Conservation (phyloP, 2,797 vertebrate species). For the Champsocephalus gunnari region DNA sequence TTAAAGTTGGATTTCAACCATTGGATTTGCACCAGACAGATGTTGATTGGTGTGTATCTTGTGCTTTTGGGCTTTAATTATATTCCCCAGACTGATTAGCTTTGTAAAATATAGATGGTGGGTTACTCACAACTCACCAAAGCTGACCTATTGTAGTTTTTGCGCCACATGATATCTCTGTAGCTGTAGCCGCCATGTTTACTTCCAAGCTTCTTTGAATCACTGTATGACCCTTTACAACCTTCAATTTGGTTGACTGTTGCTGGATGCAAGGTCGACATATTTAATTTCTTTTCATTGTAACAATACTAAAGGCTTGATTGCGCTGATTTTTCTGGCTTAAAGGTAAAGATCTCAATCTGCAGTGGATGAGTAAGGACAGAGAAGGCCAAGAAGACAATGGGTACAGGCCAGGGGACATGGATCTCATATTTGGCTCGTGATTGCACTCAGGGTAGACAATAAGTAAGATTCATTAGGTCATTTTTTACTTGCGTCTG, state of each 20-base stretch:
- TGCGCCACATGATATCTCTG: too few relatives aligned
- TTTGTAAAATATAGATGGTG: background rate
- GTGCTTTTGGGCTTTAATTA: background rate
- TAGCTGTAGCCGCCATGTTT: too few relatives aligned
- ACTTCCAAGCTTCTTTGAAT: background rate
- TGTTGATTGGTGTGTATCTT: background rate
- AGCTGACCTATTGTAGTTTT: too few relatives aligned
- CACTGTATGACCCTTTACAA: background rate
- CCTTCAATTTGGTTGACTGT: background rate
- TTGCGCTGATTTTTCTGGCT: constrained; percentile 49
- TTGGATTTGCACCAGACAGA: background rate
- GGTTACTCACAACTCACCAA: background rate
- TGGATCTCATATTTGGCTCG: constrained; percentile 94
- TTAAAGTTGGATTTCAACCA: constrained; percentile 17
- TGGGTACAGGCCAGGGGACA: constrained; percentile 80
- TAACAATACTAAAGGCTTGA: constrained; percentile 19
- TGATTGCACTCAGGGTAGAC: constrained; percentile 92
- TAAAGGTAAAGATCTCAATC: constrained; percentile 67
- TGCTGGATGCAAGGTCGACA: background rate
- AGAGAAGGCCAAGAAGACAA: constrained; percentile 77
- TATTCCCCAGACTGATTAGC: background rate
- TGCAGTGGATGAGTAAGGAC: constrained; percentile 59
- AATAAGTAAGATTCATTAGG: constrained; percentile 99
- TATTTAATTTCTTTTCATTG: constrained; percentile 6
- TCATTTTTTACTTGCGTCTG: constrained; percentile 98